A percentile compares a stretch with the other conserved stretches of the same genome.
Evolutionary conservation across 2,113 vertebrate species (phyloP).

Genomic region (Protomyctophum bolini): DNA sequence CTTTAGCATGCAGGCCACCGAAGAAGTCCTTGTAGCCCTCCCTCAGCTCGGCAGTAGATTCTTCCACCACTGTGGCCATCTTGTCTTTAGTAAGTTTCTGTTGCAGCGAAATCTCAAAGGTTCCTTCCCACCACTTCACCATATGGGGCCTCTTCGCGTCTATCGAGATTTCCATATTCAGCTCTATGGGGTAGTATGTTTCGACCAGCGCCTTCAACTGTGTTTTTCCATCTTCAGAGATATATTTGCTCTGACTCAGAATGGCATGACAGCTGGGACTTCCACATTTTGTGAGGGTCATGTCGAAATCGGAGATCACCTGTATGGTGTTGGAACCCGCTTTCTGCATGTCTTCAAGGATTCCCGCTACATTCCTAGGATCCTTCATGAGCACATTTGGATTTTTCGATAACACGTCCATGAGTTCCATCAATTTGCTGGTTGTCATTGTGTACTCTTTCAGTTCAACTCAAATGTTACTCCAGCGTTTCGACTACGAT

Average conservation of each 20-base stretch:
- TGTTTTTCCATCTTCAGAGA: constrained; percentile 83
- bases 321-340: constrained; percentile 82
- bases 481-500: background rate
- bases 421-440: constrained; percentile 53
- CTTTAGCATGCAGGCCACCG: constrained; percentile 77
- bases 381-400: constrained; percentile 82
- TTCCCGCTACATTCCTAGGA: constrained; percentile 75
- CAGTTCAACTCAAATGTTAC: background rate
- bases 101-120: constrained; percentile 83
- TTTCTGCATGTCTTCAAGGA: constrained; percentile 75
- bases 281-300: constrained; percentile 91
- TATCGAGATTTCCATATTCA: constrained; percentile 78
- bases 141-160: constrained; percentile 90
- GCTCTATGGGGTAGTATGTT: constrained; percentile 95
- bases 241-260: constrained; percentile 85
- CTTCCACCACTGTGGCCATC: constrained; percentile 80
- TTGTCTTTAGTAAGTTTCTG: constrained; percentile 86
- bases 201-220: constrained; percentile 85
- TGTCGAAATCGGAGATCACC: constrained; percentile 97
- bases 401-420: constrained; percentile 80
- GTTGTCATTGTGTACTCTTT: background rate
- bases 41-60: constrained; percentile 88
- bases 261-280: constrained; percentile 93
- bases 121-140: constrained; percentile 93
- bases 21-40: constrained; percentile 87